These are phyloP conservation scores for Bombylius major DNA, from an alignment of 2,888 invertebrate species.

Conservation along the genomic window DNA sequence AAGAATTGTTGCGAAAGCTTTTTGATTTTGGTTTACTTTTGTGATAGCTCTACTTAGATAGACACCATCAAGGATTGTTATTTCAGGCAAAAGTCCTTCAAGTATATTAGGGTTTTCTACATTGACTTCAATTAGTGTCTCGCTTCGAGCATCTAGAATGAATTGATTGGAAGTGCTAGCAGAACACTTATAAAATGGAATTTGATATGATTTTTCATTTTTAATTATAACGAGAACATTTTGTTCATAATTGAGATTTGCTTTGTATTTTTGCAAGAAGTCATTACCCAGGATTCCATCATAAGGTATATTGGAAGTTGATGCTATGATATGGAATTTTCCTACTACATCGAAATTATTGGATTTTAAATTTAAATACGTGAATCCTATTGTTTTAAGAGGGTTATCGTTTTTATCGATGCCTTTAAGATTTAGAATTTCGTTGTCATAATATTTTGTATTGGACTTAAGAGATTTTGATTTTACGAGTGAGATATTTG, in stretches of 20 bases:
- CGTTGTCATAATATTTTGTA: background rate
- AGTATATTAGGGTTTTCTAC: too few relatives aligned
- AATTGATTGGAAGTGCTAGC: too few relatives aligned
- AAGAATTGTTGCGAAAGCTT: too few relatives aligned
- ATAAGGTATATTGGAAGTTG: background rate
- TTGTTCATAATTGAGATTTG: background rate
- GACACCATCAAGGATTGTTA: too few relatives aligned
- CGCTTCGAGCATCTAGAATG: too few relatives aligned
- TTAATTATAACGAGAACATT: background rate
- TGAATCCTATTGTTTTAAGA: background rate
- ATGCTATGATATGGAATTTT: background rate
- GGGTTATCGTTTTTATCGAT: background rate
- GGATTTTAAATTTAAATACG: background rate
- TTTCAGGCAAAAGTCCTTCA: too few relatives aligned
- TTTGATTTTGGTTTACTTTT: too few relatives aligned
- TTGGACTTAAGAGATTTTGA: background rate
- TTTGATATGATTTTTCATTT: background rate
- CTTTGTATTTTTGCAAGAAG: background rate
- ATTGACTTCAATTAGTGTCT: too few relatives aligned
- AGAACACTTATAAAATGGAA: too few relatives aligned
- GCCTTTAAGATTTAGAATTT: background rate
- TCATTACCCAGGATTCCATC: constrained; percentile 3
- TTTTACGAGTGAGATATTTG: background rate
- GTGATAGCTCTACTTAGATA: too few relatives aligned
- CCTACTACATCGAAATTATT: background rate